A percentile compares a stretch with the other conserved stretches of the same genome.
phyloP scores from a whole-genome alignment of 2,797 vertebrate genomes.

The Pteronotus mesoamericanus region DNA sequence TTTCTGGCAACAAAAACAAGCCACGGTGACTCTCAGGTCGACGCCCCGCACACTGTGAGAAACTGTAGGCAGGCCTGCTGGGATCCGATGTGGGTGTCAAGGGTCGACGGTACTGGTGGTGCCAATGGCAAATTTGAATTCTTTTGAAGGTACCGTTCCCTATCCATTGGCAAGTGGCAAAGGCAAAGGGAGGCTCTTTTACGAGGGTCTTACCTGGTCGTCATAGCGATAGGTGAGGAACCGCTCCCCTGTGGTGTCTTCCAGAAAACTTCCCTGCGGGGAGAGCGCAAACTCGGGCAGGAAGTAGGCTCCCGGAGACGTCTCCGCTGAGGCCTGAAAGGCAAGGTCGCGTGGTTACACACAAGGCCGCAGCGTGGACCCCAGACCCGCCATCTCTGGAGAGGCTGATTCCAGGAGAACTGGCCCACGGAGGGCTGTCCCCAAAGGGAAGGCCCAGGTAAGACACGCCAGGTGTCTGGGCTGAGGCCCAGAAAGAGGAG shows the following conservation, averaged over 20 bases:
- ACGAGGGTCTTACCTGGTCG: conserved; percentile 87
- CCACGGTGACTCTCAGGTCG: neutral
- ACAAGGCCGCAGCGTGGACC: neutral
- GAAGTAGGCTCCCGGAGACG: conserved; percentile 89
- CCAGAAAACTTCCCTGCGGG: conserved; percentile 93
- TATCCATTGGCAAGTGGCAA: neutral
- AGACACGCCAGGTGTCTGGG: neutral
- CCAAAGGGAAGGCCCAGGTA: neutral
- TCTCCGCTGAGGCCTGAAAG: conserved; percentile 83
- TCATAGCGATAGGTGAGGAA: conserved; percentile 92
- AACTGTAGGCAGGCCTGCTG: accelerated
- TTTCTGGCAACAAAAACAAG: neutral
- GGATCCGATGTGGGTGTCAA: neutral
- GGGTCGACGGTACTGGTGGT: accelerated
- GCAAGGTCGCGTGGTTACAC: conserved; percentile 59
- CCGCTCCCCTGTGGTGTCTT: conserved; percentile 92
- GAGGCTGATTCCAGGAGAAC: neutral
- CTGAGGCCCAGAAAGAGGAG: too few species aligned
- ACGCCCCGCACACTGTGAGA: neutral
- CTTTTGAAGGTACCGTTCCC: neutral
- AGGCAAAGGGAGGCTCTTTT: neutral
- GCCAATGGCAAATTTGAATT: neutral
- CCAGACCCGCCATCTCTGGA: neutral
- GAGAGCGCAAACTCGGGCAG: conserved; percentile 94
- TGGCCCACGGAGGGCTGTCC: neutral